Percentiles rank a stretch among this genome's conserved stretches.
Conservation (phyloP, 2,888 invertebrate species). For the Aphodius granarius region DNA sequence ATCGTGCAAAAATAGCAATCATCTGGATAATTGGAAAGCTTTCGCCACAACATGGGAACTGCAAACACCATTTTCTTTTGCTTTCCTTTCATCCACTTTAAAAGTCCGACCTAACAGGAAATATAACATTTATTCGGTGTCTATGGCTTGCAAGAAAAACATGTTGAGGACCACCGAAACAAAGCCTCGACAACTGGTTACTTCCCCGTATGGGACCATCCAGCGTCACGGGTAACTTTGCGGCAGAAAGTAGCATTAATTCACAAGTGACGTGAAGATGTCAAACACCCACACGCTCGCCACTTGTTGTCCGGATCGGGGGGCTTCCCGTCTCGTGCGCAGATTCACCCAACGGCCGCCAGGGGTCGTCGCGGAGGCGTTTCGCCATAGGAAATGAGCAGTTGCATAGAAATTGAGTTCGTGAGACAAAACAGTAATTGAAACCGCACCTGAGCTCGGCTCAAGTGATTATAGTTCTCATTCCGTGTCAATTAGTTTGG, state of each 20-base stretch:
- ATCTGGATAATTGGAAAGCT: too few species aligned
- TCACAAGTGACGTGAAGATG: constrained; percentile 29
- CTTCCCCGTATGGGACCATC: not conserved
- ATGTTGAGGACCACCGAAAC: not conserved
- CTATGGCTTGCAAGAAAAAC: too few species aligned
- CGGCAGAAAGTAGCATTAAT: constrained; percentile 23
- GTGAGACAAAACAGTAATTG: constrained; percentile 52
- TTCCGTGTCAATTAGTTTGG: constrained; percentile 53
- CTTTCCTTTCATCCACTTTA: too few species aligned
- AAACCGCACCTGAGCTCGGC: constrained; percentile 50
- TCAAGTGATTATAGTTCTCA: constrained; percentile 52
- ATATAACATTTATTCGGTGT: too few species aligned
- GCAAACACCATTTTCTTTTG: too few species aligned
- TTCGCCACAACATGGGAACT: too few species aligned
- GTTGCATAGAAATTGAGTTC: constrained; percentile 51
- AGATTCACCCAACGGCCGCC: constrained; percentile 15
- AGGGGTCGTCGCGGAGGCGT: constrained; percentile 30
- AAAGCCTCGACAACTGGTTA: not conserved
- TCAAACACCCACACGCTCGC: constrained; percentile 30
- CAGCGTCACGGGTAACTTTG: not conserved
- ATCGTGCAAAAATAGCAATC: too few species aligned
- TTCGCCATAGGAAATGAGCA: constrained; percentile 44
- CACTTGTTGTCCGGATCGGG: constrained; percentile 30
- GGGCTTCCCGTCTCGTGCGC: constrained; percentile 3
- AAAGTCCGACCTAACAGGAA: too few species aligned